Conservation (phyloP, 2,113 vertebrate species). For the Pomatorhinus ruficollis region DNA sequence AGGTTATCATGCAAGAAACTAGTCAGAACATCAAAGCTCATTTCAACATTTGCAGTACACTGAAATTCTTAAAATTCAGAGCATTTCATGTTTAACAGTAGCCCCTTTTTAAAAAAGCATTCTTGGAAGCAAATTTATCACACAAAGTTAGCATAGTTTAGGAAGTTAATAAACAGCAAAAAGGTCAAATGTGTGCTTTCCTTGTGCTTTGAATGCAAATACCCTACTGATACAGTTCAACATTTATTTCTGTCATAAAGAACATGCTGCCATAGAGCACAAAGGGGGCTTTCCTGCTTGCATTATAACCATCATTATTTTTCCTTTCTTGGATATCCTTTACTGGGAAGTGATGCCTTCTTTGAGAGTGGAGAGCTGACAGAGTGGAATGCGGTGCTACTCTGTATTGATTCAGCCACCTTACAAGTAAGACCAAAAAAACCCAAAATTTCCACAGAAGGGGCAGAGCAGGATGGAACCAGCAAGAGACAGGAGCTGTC, state of each 20-base stretch:
- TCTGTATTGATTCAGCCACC: neutral
- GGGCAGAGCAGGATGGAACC: neutral
- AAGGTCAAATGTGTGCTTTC: neutral
- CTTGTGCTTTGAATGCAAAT: neutral
- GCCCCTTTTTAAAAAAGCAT: neutral
- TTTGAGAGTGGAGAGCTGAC: neutral
- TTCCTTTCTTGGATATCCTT: neutral
- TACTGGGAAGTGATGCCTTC: neutral
- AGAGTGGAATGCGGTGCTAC: neutral
- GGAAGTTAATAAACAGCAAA: neutral
- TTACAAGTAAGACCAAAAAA: neutral
- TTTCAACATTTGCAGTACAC: neutral
- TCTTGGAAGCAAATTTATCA: neutral
- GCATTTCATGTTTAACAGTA: neutral
- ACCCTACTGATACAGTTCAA: neutral
- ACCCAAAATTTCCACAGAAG: neutral
- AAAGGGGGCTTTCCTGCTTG: neutral
- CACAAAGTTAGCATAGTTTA: conserved; percentile 5
- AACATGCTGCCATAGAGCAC: neutral
- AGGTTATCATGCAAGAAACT: neutral
- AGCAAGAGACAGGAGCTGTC: neutral
- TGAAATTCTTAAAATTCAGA: neutral
- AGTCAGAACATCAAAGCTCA: neutral
- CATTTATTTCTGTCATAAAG: neutral
- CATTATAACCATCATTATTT: neutral